Conservation (phyloP, 2,797 vertebrate species). For the Muscicapa comitata region DNA sequence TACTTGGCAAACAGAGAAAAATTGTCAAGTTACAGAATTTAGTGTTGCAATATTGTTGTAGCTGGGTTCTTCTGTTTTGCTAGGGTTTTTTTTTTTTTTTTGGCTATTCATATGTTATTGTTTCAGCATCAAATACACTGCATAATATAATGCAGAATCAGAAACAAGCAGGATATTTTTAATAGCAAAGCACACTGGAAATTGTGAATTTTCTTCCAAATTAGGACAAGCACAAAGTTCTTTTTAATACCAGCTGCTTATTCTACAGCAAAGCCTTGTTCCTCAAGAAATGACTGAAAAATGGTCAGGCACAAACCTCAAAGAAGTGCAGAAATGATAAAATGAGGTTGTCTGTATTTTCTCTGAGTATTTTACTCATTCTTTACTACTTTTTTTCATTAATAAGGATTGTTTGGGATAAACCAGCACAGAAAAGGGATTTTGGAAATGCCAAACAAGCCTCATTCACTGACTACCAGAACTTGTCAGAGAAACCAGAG, state of each 20-base stretch:
- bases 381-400: background rate
- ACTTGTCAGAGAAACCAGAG: background rate
- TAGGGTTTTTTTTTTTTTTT: background rate
- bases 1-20: background rate
- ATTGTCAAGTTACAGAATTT: background rate
- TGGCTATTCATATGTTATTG: background rate
- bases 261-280: background rate
- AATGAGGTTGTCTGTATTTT: background rate
- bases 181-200: background rate
- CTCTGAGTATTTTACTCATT: background rate
- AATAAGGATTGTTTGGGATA: background rate
- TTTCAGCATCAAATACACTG: background rate
- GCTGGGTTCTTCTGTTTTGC: background rate
- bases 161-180: constrained; percentile 3
- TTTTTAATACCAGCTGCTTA: background rate
- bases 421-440: background rate
- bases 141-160: background rate
- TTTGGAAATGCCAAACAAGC: background rate
- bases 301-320: background rate
- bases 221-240: background rate
- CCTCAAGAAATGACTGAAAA: background rate
- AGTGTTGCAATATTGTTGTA: background rate
- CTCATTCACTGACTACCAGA: background rate
- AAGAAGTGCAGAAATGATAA: background rate
- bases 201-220: constrained; percentile 10